Evolutionary conservation across 2,888 invertebrate species (phyloP).

Genomic region (Nymphalis urticae): DNA sequence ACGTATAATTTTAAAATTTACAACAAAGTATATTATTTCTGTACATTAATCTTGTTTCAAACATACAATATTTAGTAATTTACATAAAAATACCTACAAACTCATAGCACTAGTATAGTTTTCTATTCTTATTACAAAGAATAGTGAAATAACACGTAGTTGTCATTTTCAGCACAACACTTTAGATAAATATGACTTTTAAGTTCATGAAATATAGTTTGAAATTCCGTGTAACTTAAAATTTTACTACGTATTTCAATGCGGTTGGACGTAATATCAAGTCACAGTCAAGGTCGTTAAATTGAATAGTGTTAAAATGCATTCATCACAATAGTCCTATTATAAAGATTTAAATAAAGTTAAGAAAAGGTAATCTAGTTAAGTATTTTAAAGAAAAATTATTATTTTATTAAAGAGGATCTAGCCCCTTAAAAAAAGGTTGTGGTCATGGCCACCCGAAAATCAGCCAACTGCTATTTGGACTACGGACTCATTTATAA

Average conservation of each 20-base stretch:
- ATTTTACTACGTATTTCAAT: conserved; percentile 10
- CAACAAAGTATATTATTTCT: neutral
- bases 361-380: too few species aligned
- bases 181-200: neutral
- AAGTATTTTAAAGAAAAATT: too few species aligned
- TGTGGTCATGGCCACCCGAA: too few species aligned
- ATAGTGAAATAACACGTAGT: neutral
- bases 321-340: neutral
- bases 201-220: neutral
- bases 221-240: neutral
- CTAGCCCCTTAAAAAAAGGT: too few species aligned
- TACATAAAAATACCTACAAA: neutral
- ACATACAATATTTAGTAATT: neutral
- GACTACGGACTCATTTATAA: too few species aligned
- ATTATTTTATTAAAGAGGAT: too few species aligned
- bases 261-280: conserved; percentile 13
- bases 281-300: conserved; percentile 37
- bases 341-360: too few species aligned
- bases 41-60: neutral
- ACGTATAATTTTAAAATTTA: too few species aligned
- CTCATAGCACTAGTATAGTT: neutral
- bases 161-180: neutral
- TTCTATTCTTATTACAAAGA: neutral
- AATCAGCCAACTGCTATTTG: too few species aligned
- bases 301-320: conserved; percentile 14